Evolutionary conservation across 2,113 vertebrate genomes (phyloP).

Genomic region (Sceloporus undulatus): DNA sequence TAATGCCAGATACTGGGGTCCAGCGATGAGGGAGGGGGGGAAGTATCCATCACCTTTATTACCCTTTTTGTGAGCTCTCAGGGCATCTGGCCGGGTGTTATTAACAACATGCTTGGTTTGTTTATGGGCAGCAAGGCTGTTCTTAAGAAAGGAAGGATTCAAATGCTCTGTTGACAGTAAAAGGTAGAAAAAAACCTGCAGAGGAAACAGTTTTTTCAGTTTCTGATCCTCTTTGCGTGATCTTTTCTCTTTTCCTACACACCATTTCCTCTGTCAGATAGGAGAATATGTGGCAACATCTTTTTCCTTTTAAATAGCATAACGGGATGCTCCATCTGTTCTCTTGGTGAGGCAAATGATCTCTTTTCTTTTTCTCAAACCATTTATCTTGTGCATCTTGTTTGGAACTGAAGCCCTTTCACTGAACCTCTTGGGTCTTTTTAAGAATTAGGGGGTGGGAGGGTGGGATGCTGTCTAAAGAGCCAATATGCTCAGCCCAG

Average conservation of each 20-base stretch:
- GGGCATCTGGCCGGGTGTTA: neutral
- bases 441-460: neutral
- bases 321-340: neutral
- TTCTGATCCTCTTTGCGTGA: neutral
- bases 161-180: neutral
- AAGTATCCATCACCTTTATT: neutral
- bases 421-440: neutral
- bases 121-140: neutral
- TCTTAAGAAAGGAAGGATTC: neutral
- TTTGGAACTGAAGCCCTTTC: neutral
- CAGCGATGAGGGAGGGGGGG: too few relatives aligned
- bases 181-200: neutral
- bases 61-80: neutral
- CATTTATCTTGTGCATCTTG: neutral
- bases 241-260: slow-evolving; percentile 43
- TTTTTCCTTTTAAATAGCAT: neutral
- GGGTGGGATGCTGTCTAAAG: neutral
- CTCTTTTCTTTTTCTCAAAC: neutral
- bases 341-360: neutral
- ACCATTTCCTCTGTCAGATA: slow-evolving; percentile 61
- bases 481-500: neutral
- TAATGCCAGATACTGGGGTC: neutral
- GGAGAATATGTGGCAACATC: slow-evolving; percentile 54
- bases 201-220: neutral
- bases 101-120: neutral